Percentiles rank a stretch among this genome's conserved stretches.
Conservation (phyloP, 2,113 vertebrate species). For the Poeciliopsis occidentalis region DNA sequence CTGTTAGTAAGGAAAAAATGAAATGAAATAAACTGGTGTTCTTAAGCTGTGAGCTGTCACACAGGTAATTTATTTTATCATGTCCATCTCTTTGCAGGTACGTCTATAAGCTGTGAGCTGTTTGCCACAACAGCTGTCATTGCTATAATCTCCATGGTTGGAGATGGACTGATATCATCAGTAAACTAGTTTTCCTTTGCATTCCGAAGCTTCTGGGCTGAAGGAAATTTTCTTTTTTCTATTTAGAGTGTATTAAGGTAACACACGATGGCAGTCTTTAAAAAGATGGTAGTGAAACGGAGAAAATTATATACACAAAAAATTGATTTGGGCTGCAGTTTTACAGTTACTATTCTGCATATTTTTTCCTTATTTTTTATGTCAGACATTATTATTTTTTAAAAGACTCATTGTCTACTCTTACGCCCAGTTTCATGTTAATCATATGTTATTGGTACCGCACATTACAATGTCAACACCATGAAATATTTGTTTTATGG, state of each 20-base stretch:
- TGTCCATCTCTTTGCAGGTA: slow-evolving; percentile 71
- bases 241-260: slow-evolving; percentile 30
- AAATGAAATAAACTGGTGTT: slow-evolving; percentile 68
- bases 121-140: slow-evolving; percentile 77
- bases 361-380: slow-evolving; percentile 1
- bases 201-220: slow-evolving; percentile 46
- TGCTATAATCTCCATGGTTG: slow-evolving; percentile 72
- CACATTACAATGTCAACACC: slow-evolving; percentile 32
- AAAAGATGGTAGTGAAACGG: not conserved
- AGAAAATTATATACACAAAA: not conserved
- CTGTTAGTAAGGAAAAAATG: slow-evolving; percentile 21
- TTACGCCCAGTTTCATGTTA: slow-evolving; percentile 18
- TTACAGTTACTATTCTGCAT: not conserved
- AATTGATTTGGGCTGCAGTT: not conserved
- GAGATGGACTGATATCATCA: slow-evolving; percentile 76
- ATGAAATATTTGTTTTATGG: slow-evolving; percentile 46
- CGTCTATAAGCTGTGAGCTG: slow-evolving; percentile 76
- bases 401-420: slow-evolving; percentile 9
- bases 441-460: slow-evolving; percentile 28
- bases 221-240: slow-evolving; percentile 31
- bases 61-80: slow-evolving; percentile 84
- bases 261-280: not conserved
- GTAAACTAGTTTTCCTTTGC: slow-evolving; percentile 64
- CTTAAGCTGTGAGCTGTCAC: slow-evolving; percentile 71
- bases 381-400: slow-evolving; percentile 10